Evolutionary conservation across 2,888 invertebrate species (phyloP), one percentile per base, ranked within the genome.

Genomic region (Brachyptera risi): DNA sequence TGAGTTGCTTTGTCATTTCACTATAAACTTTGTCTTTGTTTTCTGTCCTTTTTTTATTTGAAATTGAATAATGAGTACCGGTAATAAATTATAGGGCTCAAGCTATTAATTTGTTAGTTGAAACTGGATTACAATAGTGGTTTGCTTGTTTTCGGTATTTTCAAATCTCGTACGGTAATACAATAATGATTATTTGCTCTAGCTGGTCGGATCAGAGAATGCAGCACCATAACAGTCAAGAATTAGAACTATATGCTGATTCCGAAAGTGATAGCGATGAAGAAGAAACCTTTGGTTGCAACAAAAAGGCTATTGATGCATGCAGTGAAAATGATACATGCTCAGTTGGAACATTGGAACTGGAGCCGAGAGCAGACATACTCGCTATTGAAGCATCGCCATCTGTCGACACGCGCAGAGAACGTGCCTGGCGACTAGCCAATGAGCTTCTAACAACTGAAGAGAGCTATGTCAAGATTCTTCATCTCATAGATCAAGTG

Each of bases 401-500:
- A 7, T 13, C 35, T 9, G 19, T 15, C 13, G 67, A 65, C 40
- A 67, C 70, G 2, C 70, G 70, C 7, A 68, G 69, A 56, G 71
- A 72, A 56, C 67, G 68, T 61, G 67, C 70, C 35, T 68, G 68
- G 67, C 74, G 75, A 65, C 78, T 81, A n/a, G 83, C 83, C 4
- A 76, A 79, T 58, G 85, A 85, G 68, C 72, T 85, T 27, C 73
- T 84, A 9, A 77, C 78, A 7, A 83, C 84, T 1, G 85, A 85
- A 69, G 75, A 79, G 62, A 79, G 80, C 61, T 85, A 85, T 68
- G 84, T 85, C 1, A 74, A 75, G 49, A 77, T 82, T 66, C 72
- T 85, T 40, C 78, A 80, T 59, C 74, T 85, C 15, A 78, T 85
- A 44, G 83, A 84, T 68, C 83, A 85, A 76, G 82, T 83, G 24